Evolutionary conservation across 2,888 invertebrate species (phyloP).

Genomic region (Drosophila neotestacea): DNA sequence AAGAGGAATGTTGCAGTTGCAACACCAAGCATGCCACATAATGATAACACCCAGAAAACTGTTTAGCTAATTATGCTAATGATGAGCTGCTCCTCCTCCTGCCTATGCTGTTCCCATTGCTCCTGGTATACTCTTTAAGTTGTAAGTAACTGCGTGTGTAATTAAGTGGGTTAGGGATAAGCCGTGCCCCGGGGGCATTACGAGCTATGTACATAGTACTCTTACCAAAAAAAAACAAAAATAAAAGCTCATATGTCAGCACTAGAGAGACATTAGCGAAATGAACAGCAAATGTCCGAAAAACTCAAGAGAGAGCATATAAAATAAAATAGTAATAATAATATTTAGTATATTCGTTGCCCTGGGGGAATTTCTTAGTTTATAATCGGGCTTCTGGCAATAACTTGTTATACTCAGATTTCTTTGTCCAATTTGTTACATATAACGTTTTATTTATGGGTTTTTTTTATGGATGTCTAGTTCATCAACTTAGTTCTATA

Average conservation of each 20-base stretch:
- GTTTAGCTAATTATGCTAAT: slow-evolving; percentile 66
- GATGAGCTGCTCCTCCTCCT: slow-evolving; percentile 25
- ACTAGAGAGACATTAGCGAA: slow-evolving; percentile 40
- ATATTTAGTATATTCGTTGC: not conserved
- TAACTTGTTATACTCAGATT: slow-evolving; percentile 24
- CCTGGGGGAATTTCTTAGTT: slow-evolving; percentile 1
- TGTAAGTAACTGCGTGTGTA: slow-evolving; percentile 69
- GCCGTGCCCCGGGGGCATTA: slow-evolving; percentile 42
- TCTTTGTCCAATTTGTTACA: slow-evolving; percentile 9
- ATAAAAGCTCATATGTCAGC: slow-evolving; percentile 23
- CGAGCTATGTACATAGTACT: slow-evolving; percentile 67
- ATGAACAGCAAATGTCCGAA: slow-evolving; percentile 23
- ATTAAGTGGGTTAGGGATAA: slow-evolving; percentile 64
- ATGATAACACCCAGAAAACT: slow-evolving; percentile 25
- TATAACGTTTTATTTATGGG: slow-evolving; percentile 5
- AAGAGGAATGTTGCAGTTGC: not conserved
- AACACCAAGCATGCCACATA: slow-evolving; percentile 20
- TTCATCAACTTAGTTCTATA: not conserved
- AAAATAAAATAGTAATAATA: not conserved
- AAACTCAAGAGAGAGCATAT: slow-evolving; percentile 7
- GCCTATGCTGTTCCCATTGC: slow-evolving; percentile 25
- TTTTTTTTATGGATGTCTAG: not conserved
- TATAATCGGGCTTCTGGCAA: slow-evolving; percentile 28
- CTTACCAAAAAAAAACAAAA: slow-evolving; percentile 25
- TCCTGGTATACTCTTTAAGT: slow-evolving; percentile 50